Conservation (phyloP, 2,888 invertebrate genomes). For the Antheraea yamamai region DNA sequence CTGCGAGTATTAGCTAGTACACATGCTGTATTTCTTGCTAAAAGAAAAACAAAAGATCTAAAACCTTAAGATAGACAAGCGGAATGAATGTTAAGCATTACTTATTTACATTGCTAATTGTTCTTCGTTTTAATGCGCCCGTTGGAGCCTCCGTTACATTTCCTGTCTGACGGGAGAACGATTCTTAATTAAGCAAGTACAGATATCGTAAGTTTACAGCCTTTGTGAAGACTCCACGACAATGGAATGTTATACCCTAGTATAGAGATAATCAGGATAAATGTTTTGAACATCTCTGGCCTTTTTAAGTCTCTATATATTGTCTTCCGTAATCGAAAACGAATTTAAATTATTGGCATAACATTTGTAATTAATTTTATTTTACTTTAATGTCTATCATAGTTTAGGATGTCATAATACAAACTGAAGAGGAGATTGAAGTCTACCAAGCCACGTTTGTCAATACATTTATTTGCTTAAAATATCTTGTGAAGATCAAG, state of each 20-base stretch:
- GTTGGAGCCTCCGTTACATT: constrained; percentile 5
- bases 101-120: constrained; percentile 53
- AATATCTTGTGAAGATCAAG: too few relatives aligned
- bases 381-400: too few relatives aligned
- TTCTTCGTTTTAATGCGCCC: constrained; percentile 18
- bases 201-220: background rate
- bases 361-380: too few relatives aligned
- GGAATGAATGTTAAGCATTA: constrained; percentile 14
- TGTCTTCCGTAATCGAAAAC: too few relatives aligned
- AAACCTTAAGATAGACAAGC: constrained; percentile 7
- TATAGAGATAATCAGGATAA: background rate
- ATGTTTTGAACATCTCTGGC: too few relatives aligned
- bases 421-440: too few relatives aligned
- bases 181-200: constrained; percentile 2
- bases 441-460: too few relatives aligned
- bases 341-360: too few relatives aligned
- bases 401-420: too few relatives aligned
- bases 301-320: too few relatives aligned
- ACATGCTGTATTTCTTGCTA: background rate
- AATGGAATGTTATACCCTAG: background rate
- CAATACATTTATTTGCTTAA: too few relatives aligned
- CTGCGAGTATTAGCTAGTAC: background rate
- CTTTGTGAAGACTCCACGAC: background rate
- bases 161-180: constrained; percentile 1
- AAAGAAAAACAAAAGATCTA: background rate